Evolutionary conservation across 2,113 vertebrate species (phyloP), one percentile per base, ranked within the genome.

Genomic region (Brachypodius melanocephalos): DNA sequence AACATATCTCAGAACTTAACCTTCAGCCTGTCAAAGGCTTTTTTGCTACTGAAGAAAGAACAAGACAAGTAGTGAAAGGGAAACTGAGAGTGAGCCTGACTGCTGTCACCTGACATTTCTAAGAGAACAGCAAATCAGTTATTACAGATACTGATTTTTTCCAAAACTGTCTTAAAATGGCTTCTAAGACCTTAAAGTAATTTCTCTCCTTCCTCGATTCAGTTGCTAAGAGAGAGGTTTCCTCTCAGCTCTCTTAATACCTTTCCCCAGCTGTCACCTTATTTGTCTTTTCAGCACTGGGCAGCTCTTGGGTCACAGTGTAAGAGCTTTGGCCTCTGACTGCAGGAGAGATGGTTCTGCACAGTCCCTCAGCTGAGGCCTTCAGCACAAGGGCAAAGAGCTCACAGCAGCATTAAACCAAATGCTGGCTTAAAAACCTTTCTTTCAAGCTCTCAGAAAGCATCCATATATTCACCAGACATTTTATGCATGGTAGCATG

Each of bases 321-420:
- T 19, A 21, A 28, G 28, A 61, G 36, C 29, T n/a, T 22, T 40
- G n/a, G n/a, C 15, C 7, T 55, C 18, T 49, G 43, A 3, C 66
- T 67, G 65, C 31, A 68, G 59, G 13, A 73, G 38, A 36, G 34
- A 3, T 36, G 42, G 24, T 4, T 79, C 49, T 59, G 21, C 61
- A 36, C 5, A 17, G 32, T 42, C 22, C 36, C 57, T 26, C 28
- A 45, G 20, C 57, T 38, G 15, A 46, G 25, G 10, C 26, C 13
- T 32, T 48, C 46, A 75, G 36, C 58, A 29, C 0, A 0, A 38
- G 4, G 5, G 29, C 12, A 8, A 52, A 63, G 28, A 82, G n/a
- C 43, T 77, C 59, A 63, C 28, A 34, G 54, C 32, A 21, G 19
- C 8, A 63, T 10, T 38, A 71, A 51, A 46, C 20, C 36, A 61